Evolutionary conservation across 2,113 vertebrate genomes (phyloP).

Genomic region (Pollachius pollachius): DNA sequence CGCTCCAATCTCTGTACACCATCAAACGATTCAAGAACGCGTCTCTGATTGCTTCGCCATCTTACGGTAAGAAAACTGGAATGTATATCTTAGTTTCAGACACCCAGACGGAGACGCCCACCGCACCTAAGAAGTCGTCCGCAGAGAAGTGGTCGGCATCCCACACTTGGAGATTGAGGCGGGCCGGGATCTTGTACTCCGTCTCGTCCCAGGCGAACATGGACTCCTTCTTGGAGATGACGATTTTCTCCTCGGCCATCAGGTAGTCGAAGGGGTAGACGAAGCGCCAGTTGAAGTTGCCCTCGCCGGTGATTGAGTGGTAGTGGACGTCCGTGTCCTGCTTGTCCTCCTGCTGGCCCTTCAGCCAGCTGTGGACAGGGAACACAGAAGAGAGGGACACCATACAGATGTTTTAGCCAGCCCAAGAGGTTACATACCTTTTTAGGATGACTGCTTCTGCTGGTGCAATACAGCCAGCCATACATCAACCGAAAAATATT

Average conservation of each 20-base stretch:
- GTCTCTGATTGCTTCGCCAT: no score
- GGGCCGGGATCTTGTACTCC: conserved; percentile 94
- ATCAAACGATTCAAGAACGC: no score
- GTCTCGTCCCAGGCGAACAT: conserved; percentile 99
- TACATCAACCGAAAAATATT: no score
- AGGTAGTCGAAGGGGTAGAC: conserved; percentile 96
- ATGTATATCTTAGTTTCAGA: no score
- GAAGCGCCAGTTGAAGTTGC: conserved; percentile 99
- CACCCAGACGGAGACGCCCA: not conserved
- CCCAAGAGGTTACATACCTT: not conserved
- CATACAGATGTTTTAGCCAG: not conserved
- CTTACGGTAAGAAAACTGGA: no score
- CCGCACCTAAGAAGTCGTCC: conserved; percentile 90
- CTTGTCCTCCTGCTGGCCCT: conserved; percentile 98
- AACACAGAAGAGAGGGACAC: conserved; percentile 4
- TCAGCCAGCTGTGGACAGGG: conserved; percentile 85
- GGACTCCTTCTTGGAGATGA: conserved; percentile 98
- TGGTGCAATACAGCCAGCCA: no score
- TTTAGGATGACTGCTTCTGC: not conserved
- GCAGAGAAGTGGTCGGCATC: conserved; percentile 97
- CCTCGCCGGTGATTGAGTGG: conserved; percentile 94
- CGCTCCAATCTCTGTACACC: no score
- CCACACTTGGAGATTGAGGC: conserved; percentile 97
- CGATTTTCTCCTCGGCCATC: conserved; percentile 93
- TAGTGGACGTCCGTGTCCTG: conserved; percentile 98